Conservation (phyloP, 2,113 vertebrate genomes). For the Phylloscopus whistleri region DNA sequence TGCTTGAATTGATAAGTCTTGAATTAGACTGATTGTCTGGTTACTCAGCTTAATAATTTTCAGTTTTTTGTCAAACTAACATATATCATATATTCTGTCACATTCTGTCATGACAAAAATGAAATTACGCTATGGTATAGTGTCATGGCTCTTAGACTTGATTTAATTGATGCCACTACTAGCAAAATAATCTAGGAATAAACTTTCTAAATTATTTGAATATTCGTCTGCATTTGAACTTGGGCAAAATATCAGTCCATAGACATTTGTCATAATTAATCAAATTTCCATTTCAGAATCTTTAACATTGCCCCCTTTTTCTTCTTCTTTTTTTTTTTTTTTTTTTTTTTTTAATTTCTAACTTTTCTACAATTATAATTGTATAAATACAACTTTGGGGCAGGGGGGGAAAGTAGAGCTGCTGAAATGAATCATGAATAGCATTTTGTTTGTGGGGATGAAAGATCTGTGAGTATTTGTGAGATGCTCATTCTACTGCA, state of each 20-base stretch:
- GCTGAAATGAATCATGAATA: background rate
- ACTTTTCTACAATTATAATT: background rate
- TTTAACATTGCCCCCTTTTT: background rate
- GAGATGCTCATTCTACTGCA: background rate
- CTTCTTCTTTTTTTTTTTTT: background rate
- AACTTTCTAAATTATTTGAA: background rate
- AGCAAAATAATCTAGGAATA: background rate
- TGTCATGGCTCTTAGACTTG: background rate
- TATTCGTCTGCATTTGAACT: background rate
- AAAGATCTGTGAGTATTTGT: background rate
- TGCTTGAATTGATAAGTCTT: background rate
- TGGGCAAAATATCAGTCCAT: background rate
- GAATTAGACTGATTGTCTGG: background rate
- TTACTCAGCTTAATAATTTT: background rate
- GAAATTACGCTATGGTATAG: background rate
- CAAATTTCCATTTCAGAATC: background rate
- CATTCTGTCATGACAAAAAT: background rate
- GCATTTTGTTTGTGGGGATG: background rate
- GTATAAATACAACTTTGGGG: background rate
- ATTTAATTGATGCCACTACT: background rate
- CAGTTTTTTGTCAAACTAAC: background rate
- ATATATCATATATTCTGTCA: background rate
- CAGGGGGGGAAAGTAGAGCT: rapidly evolving
- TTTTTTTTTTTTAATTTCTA: background rate
- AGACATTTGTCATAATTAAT: background rate